Evolutionary conservation across 2,888 invertebrate genomes (phyloP).

Genomic region (Nymphalis urticae): DNA sequence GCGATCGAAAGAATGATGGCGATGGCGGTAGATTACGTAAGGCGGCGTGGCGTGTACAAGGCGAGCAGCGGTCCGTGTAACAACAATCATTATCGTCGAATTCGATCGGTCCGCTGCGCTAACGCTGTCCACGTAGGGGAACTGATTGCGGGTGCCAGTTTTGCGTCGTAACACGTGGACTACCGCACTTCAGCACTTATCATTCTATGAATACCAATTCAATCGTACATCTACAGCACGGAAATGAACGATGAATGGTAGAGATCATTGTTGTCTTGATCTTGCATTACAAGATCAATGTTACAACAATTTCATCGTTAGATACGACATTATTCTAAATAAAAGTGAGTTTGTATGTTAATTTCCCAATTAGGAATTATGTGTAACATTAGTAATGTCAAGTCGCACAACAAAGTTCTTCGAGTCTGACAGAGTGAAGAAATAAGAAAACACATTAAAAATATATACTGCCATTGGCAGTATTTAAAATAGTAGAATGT

Average conservation of each 20-base stretch:
- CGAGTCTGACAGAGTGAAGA: neutral
- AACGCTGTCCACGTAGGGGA: constrained; percentile 33
- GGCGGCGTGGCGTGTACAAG: constrained; percentile 50
- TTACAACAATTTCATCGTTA: constrained; percentile 21
- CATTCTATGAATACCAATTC: constrained; percentile 23
- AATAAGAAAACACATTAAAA: neutral
- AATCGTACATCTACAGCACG: constrained; percentile 2
- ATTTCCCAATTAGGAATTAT: neutral
- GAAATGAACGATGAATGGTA: constrained; percentile 22
- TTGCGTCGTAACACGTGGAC: constrained; percentile 21
- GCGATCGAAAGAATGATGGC: constrained; percentile 1
- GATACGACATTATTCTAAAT: constrained; percentile 9
- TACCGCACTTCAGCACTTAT: constrained; percentile 11
- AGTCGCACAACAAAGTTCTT: neutral
- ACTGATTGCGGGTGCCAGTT: constrained; percentile 26
- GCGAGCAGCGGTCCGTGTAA: constrained; percentile 62
- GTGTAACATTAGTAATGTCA: neutral
- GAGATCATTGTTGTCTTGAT: constrained; percentile 23
- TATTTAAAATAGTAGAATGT: constrained; percentile 10
- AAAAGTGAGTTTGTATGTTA: neutral
- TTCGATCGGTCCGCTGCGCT: constrained; percentile 40
- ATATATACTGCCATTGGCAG: neutral
- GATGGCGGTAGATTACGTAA: constrained; percentile 58
- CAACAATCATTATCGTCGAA: constrained; percentile 57
- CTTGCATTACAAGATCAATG: constrained; percentile 30